phyloP scores from a whole-genome alignment of 1,140 invertebrate genomes.

The Lamellibrachia luymesi region DNA sequence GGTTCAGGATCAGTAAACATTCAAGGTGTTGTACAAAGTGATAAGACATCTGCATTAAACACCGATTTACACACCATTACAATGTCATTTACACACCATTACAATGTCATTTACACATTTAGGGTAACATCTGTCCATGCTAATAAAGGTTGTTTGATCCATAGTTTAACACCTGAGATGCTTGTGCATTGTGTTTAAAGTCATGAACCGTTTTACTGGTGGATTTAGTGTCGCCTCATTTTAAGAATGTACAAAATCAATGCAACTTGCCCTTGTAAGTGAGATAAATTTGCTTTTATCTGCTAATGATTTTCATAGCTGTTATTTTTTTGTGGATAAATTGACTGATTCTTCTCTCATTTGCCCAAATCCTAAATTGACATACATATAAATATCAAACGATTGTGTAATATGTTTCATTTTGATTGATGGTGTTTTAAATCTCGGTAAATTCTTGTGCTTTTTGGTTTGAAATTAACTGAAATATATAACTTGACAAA shows the following conservation, averaged over 20 bases:
- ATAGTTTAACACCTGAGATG: not conserved
- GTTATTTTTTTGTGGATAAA: too few relatives aligned
- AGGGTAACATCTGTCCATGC: not conserved
- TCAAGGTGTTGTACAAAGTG: not conserved
- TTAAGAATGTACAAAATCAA: not conserved
- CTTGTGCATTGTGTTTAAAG: not conserved
- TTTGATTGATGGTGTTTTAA: not conserved
- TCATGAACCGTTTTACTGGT: not conserved
- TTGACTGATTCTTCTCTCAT: too few relatives aligned
- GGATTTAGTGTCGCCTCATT: not conserved
- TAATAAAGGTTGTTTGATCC: not conserved
- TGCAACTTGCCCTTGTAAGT: not conserved
- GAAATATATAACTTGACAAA: not conserved
- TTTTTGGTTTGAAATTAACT: not conserved
- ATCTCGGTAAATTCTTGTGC: not conserved
- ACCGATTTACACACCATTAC: not conserved
- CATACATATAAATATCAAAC: not conserved
- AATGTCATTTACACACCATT: not conserved
- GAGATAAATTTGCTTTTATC: too few relatives aligned
- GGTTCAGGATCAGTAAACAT: not conserved
- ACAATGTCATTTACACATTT: not conserved
- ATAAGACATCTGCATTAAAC: not conserved
- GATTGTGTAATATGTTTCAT: not conserved
- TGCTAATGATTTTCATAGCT: too few relatives aligned
- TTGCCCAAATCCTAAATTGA: too few relatives aligned